These are phyloP conservation scores for Philopotamus ludificatus DNA, from an alignment of 1,140 invertebrate species.

Conservation along the genomic window DNA sequence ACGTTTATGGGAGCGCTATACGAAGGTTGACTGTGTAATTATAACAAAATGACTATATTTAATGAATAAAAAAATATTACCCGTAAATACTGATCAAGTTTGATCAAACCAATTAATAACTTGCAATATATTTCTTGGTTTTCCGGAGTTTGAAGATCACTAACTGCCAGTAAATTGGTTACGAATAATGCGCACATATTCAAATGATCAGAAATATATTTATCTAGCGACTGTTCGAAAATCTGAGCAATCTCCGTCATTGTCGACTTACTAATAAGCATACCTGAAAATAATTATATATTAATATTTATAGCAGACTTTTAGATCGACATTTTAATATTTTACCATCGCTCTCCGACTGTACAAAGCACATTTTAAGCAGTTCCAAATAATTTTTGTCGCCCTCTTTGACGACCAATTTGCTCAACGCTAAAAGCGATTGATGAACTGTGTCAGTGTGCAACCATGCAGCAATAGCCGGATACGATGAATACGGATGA, in stretches of 20 bases:
- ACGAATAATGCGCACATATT: constrained; percentile 56
- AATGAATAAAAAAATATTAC: constrained; percentile 13
- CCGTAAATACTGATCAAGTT: constrained; percentile 48
- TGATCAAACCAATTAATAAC: constrained; percentile 52
- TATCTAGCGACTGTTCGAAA: constrained; percentile 45
- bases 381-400: constrained; percentile 37
- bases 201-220: constrained; percentile 43
- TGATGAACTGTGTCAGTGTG: constrained; percentile 46
- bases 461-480: constrained; percentile 57
- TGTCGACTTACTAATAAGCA: constrained; percentile 55
- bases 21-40: neutral
- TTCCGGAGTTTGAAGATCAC: constrained; percentile 22
- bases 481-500: constrained; percentile 53
- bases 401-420: constrained; percentile 47
- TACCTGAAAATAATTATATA: constrained; percentile 45
- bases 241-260: constrained; percentile 54
- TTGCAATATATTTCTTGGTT: constrained; percentile 44
- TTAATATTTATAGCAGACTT: constrained; percentile 1
- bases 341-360: constrained; percentile 35
- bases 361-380: constrained; percentile 39
- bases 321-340: too few species aligned
- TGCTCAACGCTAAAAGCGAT: constrained; percentile 49
- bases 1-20: neutral
- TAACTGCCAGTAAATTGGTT: constrained; percentile 54
- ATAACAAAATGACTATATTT: neutral